A percentile compares a stretch with the other conserved stretches of the same genome.
Conservation (phyloP, 1,140 invertebrate species). For the Kradibia gibbosae region DNA sequence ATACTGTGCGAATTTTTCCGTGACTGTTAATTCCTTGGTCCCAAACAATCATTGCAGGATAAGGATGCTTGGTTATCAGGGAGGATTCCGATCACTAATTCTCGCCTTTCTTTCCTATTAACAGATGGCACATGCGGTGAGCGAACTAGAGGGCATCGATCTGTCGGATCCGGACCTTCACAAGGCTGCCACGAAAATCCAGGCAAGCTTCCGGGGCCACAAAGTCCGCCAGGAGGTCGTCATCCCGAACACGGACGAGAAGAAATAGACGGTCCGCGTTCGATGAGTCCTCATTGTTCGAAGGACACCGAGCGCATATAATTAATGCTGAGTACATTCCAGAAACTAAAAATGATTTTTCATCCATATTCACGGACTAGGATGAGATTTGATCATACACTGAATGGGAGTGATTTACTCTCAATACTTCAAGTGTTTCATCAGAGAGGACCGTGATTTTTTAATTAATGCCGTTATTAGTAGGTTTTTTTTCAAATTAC, state of each 20-base stretch:
- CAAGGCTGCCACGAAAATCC: conserved; percentile 94
- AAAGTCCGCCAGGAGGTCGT: conserved; percentile 85
- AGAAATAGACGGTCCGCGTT: conserved; percentile 60
- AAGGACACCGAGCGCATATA: conserved; percentile 33
- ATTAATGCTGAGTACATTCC: conserved; percentile 47
- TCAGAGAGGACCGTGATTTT: neutral
- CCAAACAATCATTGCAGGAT: no score
- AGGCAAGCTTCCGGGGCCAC: conserved; percentile 93
- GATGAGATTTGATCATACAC: conserved; percentile 1
- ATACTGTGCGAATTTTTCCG: no score
- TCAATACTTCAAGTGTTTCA: neutral
- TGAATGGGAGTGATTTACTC: conserved; percentile 3
- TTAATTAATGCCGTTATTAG: neutral
- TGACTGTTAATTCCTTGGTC: no score
- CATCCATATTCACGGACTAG: conserved; percentile 16
- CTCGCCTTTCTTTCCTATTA: conserved; percentile 47
- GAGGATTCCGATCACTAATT: neutral
- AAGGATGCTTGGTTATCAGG: no score
- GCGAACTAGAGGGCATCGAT: conserved; percentile 84
- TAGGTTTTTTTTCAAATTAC: neutral
- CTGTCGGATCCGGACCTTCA: conserved; percentile 89
- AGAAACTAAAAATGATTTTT: conserved; percentile 26
- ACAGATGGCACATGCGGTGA: conserved; percentile 74
- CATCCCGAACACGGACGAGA: conserved; percentile 52
- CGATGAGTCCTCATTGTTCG: conserved; percentile 16